Base-by-base conservation (phyloP, 2,797 vertebrate genomes). In the Tachyglossus aculeatus region DNA sequence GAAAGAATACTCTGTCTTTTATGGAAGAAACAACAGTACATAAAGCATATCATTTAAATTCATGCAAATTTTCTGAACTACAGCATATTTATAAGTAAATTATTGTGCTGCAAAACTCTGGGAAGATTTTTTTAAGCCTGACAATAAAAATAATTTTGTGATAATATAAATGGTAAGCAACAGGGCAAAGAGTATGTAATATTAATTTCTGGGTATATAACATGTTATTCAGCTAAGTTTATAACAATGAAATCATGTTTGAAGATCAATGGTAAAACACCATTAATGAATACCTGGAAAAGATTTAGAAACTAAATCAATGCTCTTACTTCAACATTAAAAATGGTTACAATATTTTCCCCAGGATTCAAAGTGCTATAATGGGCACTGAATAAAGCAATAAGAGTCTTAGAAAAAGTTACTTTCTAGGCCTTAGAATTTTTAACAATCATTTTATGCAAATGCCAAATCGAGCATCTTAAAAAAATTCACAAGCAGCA, bases 181-280 rank as follows among this genome's bases (percentile, higher is more conserved):
- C 32, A 24, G 55, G 38, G 24, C 47, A 70, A 61, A 78, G 81
- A 57, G 45, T 71, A 24, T 57, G 61, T 9, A 70, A 7, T 2
- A 72, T 77, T 65, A 76, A 77, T 33, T 51, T 74, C 54, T 71
- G 64, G 40, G 52, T 66, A 58, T 62, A 78, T 63, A 43, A 68
- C 36, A 31, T 0, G 45, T 45, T 43, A 56, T 67, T 81, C 65
- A 73, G 68, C 38, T 64, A 53, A 83, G 77, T 57, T 64, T 43
- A 71, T 66, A 80, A 89, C 86, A 86, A 74, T 25, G 40, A 74
- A 82, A 83, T 67, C 1, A 0, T 66, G 38, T 64, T 73, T 65
- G 67, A 84, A 85, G 79, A 80, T 51, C 56, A 61, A 19, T 13
- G 65, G 39, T 64, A 63, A 77, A 67, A 52, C 38, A 47, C 75